Evolutionary conservation across 1,140 invertebrate genomes (phyloP), one percentile per base, ranked within the genome.

Genomic region (Monochamus saltuarius): DNA sequence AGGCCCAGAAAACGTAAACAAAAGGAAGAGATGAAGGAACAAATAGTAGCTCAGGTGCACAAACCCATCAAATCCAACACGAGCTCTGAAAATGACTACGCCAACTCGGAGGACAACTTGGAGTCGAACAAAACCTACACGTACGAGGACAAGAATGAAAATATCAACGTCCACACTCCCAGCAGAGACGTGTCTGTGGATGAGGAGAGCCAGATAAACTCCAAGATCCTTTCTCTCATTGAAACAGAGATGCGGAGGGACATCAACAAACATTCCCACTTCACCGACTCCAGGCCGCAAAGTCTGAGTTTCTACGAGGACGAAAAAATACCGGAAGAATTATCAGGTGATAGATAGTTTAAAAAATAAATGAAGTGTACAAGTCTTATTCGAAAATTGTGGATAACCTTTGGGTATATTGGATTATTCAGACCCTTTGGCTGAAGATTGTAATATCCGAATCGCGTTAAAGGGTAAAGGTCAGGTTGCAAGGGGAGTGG

Each of bases 131-230:
- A 65, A 49, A 70, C 68, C 2, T 71, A 69, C 55, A 52, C 63
- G 10, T 68, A 70, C 37, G 73, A 75, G 17, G 72, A 71, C 22
- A 68, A 72, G 34, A 76, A 75, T 59, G 73, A 75, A 40, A 76
- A 76, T 52, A 70, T 67, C 45, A 72, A 54, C 46, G 52, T 62
- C 11, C 66, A 71, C 43, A 68, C 68, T 8, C 72, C 72, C 11
- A 74, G 72, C 45, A 60, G 73, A n/a, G 75, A 79, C 47, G 78
- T 82, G 38, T 83, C 81, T 7, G 69, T 81, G 19, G 82, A 83
- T 61, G 77, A 77, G n/a, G 83, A 84, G 62, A 62, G 80, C 8
- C 82, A 83, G 75, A 82, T 83, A 42, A 83, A 83, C 65, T 79
- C 80, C 66, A 82, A 80, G 66, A 84, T 83, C 38, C 62, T 84